These are phyloP conservation scores for Cataglyphis albicans DNA, from an alignment of 2,888 invertebrate genomes.

Conservation along the genomic window DNA sequence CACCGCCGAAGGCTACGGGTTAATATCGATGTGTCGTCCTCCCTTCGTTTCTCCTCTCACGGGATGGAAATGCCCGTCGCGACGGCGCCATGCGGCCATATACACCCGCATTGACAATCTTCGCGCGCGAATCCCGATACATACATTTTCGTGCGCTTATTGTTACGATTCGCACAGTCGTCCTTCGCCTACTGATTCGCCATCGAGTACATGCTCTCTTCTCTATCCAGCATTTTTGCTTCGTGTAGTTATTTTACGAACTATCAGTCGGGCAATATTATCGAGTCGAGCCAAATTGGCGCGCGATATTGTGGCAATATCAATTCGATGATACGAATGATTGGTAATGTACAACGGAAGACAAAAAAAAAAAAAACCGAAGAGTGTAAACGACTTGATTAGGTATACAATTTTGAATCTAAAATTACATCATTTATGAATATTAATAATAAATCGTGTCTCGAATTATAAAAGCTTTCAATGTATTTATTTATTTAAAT, in stretches of 20 bases:
- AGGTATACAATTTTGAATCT: background rate
- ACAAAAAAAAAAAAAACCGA: background rate
- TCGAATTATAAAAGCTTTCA: background rate
- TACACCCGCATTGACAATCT: slow-evolving; percentile 40
- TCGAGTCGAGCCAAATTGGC: background rate
- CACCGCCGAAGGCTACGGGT: slow-evolving; percentile 28
- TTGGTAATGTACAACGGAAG: background rate
- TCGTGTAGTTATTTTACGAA: background rate
- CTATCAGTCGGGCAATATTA: slow-evolving; percentile 3
- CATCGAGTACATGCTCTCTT: background rate
- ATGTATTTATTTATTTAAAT: background rate
- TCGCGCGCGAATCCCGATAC: slow-evolving; percentile 39
- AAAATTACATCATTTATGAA: background rate
- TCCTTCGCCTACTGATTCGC: slow-evolving; percentile 5
- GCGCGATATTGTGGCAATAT: background rate
- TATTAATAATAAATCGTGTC: background rate
- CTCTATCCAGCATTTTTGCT: background rate
- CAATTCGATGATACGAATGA: background rate
- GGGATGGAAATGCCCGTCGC: slow-evolving; percentile 68
- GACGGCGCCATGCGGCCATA: slow-evolving; percentile 65
- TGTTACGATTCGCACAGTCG: slow-evolving; percentile 32
- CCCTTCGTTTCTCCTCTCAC: slow-evolving; percentile 41
- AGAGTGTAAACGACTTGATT: background rate
- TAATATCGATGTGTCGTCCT: slow-evolving; percentile 43
- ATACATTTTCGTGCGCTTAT: slow-evolving; percentile 49